A percentile compares a stretch with the other conserved stretches of the same genome.
These are phyloP conservation scores for Gnathonemus longibarbis DNA, from an alignment of 2,113 vertebrate species.

Conservation along the genomic window DNA sequence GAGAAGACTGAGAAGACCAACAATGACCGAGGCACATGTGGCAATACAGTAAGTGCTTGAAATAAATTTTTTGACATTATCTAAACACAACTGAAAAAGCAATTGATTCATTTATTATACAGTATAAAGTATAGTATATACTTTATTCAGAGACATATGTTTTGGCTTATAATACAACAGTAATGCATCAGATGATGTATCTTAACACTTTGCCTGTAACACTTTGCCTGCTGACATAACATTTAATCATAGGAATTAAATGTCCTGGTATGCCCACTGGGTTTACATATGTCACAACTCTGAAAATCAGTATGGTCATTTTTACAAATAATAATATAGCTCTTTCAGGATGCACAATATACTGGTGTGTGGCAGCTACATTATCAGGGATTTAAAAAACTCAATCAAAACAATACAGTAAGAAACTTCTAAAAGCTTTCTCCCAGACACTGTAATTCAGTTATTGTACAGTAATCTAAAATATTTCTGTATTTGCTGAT, in stretches of 20 bases:
- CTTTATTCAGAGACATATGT: not conserved
- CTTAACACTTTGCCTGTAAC: not conserved
- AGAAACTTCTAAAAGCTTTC: not conserved
- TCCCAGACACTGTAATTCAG: not conserved
- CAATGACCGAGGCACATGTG: constrained; percentile 75
- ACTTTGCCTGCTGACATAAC: too few species aligned
- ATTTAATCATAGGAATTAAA: not conserved
- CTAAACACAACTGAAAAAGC: not conserved
- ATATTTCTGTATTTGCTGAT: not conserved
- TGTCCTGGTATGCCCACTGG: not conserved
- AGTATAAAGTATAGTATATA: not conserved
- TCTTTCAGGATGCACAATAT: not conserved
- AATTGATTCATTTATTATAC: not conserved
- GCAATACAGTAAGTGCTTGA: constrained; percentile 67
- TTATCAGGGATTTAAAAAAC: not conserved
- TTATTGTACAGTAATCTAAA: not conserved
- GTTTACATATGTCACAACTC: not conserved
- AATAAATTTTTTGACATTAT: not conserved
- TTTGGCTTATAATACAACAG: not conserved
- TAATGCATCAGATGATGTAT: not conserved
- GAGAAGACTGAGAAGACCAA: constrained; percentile 48
- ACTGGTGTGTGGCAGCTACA: not conserved
- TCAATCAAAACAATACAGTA: not conserved
- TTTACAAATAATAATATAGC: not conserved
- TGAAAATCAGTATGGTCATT: not conserved